Evolutionary conservation across 2,113 vertebrate genomes (phyloP), one percentile per base, ranked within the genome.

Genomic region (Clupea harengus): DNA sequence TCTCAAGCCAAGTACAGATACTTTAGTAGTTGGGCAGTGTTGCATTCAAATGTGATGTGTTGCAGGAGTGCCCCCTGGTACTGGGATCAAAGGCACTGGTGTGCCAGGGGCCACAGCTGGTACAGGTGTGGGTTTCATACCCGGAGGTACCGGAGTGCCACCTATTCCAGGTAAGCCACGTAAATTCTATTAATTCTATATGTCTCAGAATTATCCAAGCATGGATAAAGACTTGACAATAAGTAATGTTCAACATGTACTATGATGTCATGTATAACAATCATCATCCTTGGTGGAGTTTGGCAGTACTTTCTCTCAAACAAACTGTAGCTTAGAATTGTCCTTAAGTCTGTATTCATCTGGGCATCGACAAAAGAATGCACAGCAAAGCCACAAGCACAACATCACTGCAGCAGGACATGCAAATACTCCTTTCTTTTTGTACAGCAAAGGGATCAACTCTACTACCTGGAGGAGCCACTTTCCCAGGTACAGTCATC

Each of bases 401-500:
- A 17, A 25, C 11, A 39, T 39, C 13, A 39, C 28, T 32, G 28
- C 13, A 72, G 67, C 13, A 11, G 39, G 17, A 75, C 67, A 75
- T 10, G 60, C 67, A 17, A 17, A 17, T 17, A 32, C 60, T 25
- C 60, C 17, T 75, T 81, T 50, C 84, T 46, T 90, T 39, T 52
- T 88, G 85, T 82, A 89, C 91, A 95, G 95, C 81, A 75, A 94
- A 90, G 88, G 91, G 89, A 25, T 11, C 72, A 20, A 85, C 83
- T 83, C 54, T 88, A 57, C 82, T 78, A 44, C 89, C 86, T 45
- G 82, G 1, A 83, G 94, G 89, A 91, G 94, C 94, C 82, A 20
- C 89, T 80, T 10, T 5, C 64, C 94, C 95, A 92, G 94, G 94
- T 96, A 93, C 5, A 78, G 45, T 83, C 67, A 17, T 15, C 32